Evolutionary conservation across 2,113 vertebrate species (phyloP).

Genomic region (Cinclus cinclus): DNA sequence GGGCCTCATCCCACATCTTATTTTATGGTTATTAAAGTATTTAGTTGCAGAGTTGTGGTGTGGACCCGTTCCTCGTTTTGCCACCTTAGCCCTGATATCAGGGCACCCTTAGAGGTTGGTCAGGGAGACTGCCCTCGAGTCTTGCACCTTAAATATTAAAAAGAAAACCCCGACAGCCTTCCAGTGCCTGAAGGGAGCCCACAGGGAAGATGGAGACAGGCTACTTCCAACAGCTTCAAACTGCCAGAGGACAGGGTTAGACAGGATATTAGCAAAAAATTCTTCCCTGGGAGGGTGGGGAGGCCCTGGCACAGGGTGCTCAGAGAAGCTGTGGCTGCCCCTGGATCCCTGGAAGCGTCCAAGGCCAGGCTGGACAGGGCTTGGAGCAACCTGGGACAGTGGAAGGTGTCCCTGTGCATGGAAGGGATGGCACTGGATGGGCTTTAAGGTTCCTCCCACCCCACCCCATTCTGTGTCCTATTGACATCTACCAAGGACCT

Average conservation of each 20-base stretch:
- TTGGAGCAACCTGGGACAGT: rapidly evolving
- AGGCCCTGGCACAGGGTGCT: neutral
- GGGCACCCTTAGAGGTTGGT: too few relatives aligned
- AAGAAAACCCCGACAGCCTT: too few relatives aligned
- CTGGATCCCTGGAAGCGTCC: neutral
- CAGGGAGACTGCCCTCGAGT: too few relatives aligned
- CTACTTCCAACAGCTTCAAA: neutral
- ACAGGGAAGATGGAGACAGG: neutral
- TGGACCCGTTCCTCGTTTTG: too few relatives aligned
- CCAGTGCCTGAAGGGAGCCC: neutral
- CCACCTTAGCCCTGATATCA: too few relatives aligned
- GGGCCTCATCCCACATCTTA: too few relatives aligned
- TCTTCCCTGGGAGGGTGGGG: rapidly evolving
- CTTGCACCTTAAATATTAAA: too few relatives aligned
- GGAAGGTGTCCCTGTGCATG: neutral
- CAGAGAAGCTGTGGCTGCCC: neutral
- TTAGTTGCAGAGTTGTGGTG: too few relatives aligned
- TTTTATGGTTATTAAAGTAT: too few relatives aligned
- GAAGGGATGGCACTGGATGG: rapidly evolving
- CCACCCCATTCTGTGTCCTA: neutral
- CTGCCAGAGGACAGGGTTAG: neutral
- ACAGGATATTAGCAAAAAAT: neutral
- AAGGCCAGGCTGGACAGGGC: rapidly evolving
- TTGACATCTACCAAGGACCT: rapidly evolving
- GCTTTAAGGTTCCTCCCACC: neutral